Evolutionary conservation across 1,140 invertebrate species (phyloP).

Genomic region (Drosophila nasuta): DNA sequence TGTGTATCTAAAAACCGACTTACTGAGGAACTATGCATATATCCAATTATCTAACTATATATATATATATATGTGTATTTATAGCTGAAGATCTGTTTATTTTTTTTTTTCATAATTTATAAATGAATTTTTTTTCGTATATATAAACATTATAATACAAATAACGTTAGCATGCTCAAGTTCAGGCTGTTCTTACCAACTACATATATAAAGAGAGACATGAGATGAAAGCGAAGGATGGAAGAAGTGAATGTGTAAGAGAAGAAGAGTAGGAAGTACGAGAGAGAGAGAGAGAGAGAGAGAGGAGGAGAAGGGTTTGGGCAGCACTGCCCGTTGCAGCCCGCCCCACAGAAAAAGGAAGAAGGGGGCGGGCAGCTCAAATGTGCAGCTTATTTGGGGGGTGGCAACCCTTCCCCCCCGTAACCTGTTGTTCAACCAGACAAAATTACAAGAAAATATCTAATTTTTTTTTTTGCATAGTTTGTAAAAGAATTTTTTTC

Average conservation of each 20-base stretch:
- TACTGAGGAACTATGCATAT: slow-evolving; percentile 16
- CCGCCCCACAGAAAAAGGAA: background rate
- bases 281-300: too few species aligned
- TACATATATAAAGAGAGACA: slow-evolving; percentile 22
- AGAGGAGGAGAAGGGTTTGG: slow-evolving; percentile 10
- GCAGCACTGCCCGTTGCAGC: slow-evolving; percentile 26
- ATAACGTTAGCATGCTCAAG: slow-evolving; percentile 49
- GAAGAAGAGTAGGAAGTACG: background rate
- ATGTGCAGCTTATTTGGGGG: slow-evolving; percentile 38
- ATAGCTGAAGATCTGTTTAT: slow-evolving; percentile 76
- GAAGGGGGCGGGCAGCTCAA: slow-evolving; percentile 5
- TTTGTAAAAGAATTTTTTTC: slow-evolving; percentile 52
- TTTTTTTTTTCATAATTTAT: slow-evolving; percentile 80
- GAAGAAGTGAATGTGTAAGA: background rate
- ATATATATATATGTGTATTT: slow-evolving; percentile 61
- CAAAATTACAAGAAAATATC: slow-evolving; percentile 43
- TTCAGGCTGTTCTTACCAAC: slow-evolving; percentile 59
- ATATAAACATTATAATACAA: slow-evolving; percentile 37
- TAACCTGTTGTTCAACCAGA: slow-evolving; percentile 42
- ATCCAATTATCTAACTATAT: slow-evolving; percentile 45
- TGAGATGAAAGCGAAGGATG: background rate
- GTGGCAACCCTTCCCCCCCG: slow-evolving; percentile 5
- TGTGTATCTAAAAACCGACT: slow-evolving; percentile 64
- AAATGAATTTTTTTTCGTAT: slow-evolving; percentile 67
- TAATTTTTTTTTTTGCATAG: slow-evolving; percentile 51